Evolutionary conservation across 2,113 vertebrate species (phyloP).

Genomic region (Nematolebias whitei): DNA sequence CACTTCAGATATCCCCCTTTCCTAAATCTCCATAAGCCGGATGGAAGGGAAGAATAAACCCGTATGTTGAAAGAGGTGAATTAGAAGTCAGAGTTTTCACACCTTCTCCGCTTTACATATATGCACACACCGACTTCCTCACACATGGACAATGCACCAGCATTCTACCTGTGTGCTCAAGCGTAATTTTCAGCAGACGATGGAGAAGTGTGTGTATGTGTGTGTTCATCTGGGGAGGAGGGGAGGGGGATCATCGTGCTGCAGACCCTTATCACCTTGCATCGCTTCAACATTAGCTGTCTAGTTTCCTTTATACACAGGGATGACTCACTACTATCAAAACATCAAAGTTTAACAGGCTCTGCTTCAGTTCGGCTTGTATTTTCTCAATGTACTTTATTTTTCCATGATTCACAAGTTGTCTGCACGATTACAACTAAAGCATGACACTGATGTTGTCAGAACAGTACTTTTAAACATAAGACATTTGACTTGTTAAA

Average conservation of each 20-base stretch:
- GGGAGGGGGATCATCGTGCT: constrained; percentile 23
- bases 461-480: too few species aligned
- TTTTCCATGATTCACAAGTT: constrained; percentile 41
- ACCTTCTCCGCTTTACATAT: constrained; percentile 43
- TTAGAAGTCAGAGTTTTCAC: constrained; percentile 74
- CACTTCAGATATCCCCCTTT: constrained; percentile 25
- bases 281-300: constrained; percentile 58
- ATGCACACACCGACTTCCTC: neutral
- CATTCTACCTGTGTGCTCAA: constrained; percentile 67
- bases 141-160: constrained; percentile 18
- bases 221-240: constrained; percentile 1
- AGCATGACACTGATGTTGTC: neutral
- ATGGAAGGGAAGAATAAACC: constrained; percentile 71
- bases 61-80: constrained; percentile 67
- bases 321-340: constrained; percentile 32
- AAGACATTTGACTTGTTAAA: too few species aligned
- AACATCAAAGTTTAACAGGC: constrained; percentile 9
- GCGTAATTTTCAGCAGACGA: constrained; percentile 69
- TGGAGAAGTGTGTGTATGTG: constrained; percentile 53
- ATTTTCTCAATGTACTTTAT: neutral
- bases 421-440: constrained; percentile 40
- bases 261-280: constrained; percentile 48
- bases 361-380: neutral
- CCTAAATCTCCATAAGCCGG: constrained; percentile 55
- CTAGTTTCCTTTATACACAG: constrained; percentile 1